Conservation (phyloP, 2,888 invertebrate genomes). For the Tribolium freemani region DNA sequence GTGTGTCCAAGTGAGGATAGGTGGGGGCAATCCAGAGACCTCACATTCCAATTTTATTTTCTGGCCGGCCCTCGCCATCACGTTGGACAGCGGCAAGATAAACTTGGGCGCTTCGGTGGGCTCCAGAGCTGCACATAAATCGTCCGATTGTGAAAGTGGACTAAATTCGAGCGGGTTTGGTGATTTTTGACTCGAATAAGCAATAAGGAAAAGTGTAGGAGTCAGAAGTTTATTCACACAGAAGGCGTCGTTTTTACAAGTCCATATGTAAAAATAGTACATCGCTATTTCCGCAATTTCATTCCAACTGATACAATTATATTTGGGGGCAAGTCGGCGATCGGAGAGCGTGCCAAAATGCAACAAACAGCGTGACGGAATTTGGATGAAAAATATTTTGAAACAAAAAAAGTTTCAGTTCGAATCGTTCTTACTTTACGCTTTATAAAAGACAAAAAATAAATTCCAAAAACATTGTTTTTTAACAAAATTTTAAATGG, state of each 20-base stretch:
- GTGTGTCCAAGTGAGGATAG: conserved; percentile 77
- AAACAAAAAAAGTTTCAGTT: background rate
- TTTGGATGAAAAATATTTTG: background rate
- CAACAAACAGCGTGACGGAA: background rate
- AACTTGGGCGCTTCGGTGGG: conserved; percentile 76
- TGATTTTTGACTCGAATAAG: background rate
- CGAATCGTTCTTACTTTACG: too few species aligned
- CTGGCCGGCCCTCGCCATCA: conserved; percentile 81
- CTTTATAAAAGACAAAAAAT: too few species aligned
- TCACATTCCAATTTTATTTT: conserved; percentile 80
- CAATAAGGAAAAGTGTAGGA: conserved; percentile 15
- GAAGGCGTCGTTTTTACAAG: conserved; percentile 15
- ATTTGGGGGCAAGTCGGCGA: background rate
- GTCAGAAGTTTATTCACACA: conserved; percentile 13
- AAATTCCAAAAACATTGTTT: background rate
- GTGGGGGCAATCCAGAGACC: conserved; percentile 76
- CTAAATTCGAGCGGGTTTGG: background rate
- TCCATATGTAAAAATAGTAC: conserved; percentile 25
- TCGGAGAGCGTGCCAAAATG: conserved; percentile 9
- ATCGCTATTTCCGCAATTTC: conserved; percentile 22
- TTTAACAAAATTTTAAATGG: background rate
- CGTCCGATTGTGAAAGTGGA: conserved; percentile 8
- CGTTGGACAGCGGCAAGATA: conserved; percentile 75
- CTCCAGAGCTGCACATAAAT: conserved; percentile 70
- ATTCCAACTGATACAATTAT: conserved; percentile 9